phyloP scores from a whole-genome alignment of 2,888 invertebrate genomes.

The Heteromyza rotundicornis region DNA sequence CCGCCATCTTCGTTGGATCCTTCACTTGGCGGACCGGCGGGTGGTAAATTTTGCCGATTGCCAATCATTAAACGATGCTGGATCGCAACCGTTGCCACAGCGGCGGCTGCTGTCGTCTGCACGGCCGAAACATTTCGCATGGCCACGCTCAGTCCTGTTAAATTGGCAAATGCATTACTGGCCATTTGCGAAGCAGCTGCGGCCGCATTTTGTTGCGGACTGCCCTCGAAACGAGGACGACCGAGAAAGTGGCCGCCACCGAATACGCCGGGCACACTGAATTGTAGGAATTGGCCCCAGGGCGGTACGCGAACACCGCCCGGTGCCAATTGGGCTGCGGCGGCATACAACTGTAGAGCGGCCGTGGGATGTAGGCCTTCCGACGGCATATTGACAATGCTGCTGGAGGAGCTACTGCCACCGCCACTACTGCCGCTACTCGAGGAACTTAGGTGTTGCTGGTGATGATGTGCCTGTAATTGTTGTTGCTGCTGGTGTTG shows the following conservation, averaged over 20 bases:
- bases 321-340: constrained; percentile 58
- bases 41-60: constrained; percentile 54
- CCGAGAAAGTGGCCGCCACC: constrained; percentile 54
- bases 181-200: constrained; percentile 57
- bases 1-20: constrained; percentile 59
- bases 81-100: constrained; percentile 58
- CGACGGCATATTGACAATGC: constrained; percentile 48
- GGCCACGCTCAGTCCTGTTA: constrained; percentile 58
- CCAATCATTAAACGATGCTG: constrained; percentile 59
- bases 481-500: constrained; percentile 40
- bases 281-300: constrained; percentile 58
- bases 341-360: constrained; percentile 57
- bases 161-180: constrained; percentile 58
- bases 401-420: constrained; percentile 16
- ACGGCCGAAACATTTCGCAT: constrained; percentile 58
- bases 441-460: constrained; percentile 15
- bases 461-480: constrained; percentile 24
- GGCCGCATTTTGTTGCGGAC: constrained; percentile 50
- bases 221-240: constrained; percentile 53
- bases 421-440: constrained; percentile 22
- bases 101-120: constrained; percentile 58
- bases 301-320: constrained; percentile 59
- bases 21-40: constrained; percentile 59
- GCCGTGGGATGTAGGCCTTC: constrained; percentile 59
- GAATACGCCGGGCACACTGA: constrained; percentile 58